These are phyloP conservation scores for Ophioninae sp. DNA, from an alignment of 2,888 invertebrate genomes.

Conservation along the genomic window DNA sequence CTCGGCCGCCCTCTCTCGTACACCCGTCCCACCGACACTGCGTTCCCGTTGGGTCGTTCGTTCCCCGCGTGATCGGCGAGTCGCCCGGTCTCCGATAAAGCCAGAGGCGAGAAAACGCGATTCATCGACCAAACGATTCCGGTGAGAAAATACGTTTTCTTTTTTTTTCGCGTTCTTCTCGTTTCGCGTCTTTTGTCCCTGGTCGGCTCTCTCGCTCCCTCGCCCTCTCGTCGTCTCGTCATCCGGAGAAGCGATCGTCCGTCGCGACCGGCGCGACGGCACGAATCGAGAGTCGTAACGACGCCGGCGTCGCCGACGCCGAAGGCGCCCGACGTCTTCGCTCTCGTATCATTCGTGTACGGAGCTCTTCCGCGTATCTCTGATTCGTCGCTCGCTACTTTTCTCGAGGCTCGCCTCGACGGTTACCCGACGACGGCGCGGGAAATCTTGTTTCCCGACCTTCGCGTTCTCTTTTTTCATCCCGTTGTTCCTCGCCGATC, in stretches of 20 bases:
- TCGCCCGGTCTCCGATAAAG: conserved; percentile 21
- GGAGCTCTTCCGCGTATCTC: conserved; percentile 25
- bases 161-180: conserved; percentile 39
- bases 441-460: not conserved
- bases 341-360: conserved; percentile 44
- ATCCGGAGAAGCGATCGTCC: conserved; percentile 73
- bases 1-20: conserved; percentile 12
- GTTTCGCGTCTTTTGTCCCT: conserved; percentile 36
- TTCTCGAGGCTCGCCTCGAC: not conserved
- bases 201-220: conserved; percentile 28
- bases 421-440: not conserved
- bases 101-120: conserved; percentile 21
- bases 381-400: not conserved
- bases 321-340: conserved; percentile 70
- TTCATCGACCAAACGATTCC: conserved; percentile 21
- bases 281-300: conserved; percentile 76
- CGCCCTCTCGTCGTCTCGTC: conserved; percentile 49
- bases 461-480: conserved; percentile 19
- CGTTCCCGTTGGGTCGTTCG: conserved; percentile 14
- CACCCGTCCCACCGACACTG: conserved; percentile 42
- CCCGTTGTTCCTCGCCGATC: not conserved
- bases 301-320: conserved; percentile 65
- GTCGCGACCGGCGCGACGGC: conserved; percentile 71
- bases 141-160: conserved; percentile 24
- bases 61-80: conserved; percentile 12